These are phyloP conservation scores for Amblyraja radiata DNA, from an alignment of 2,797 vertebrate species.

Conservation along the genomic window DNA sequence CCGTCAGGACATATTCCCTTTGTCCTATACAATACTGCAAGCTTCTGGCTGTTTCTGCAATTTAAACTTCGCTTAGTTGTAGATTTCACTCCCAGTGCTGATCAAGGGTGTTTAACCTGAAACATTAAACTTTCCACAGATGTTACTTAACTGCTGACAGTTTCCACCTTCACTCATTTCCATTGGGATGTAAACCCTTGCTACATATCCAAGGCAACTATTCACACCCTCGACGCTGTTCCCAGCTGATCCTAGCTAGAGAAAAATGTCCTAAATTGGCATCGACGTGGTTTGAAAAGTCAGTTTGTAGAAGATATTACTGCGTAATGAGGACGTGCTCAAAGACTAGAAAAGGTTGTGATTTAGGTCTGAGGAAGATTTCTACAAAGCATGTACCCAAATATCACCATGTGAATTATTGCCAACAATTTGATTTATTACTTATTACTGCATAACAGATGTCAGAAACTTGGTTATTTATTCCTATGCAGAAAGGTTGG, in stretches of 20 bases:
- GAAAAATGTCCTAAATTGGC: not conserved
- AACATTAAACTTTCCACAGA: too few species aligned
- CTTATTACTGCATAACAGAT: not conserved
- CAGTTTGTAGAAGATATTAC: not conserved
- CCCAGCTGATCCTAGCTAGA: not conserved
- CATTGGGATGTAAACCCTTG: not conserved
- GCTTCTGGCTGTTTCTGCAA: too few species aligned
- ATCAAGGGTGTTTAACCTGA: too few species aligned
- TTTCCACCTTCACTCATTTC: not conserved
- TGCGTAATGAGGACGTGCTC: too few species aligned
- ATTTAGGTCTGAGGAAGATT: not conserved
- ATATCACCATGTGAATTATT: not conserved
- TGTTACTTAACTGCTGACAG: too few species aligned
- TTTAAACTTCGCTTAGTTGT: too few species aligned
- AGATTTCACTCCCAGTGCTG: too few species aligned
- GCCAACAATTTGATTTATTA: not conserved
- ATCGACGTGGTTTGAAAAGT: not conserved
- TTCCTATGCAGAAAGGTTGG: not conserved
- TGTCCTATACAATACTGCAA: too few species aligned
- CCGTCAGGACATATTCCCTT: too few species aligned
- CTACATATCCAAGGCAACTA: not conserved
- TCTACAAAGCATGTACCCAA: not conserved
- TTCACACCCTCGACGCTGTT: not conserved
- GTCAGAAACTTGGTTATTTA: not conserved
- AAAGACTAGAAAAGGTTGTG: not conserved